Conservation (phyloP, 2,797 vertebrate genomes). For the Morelia viridis region DNA sequence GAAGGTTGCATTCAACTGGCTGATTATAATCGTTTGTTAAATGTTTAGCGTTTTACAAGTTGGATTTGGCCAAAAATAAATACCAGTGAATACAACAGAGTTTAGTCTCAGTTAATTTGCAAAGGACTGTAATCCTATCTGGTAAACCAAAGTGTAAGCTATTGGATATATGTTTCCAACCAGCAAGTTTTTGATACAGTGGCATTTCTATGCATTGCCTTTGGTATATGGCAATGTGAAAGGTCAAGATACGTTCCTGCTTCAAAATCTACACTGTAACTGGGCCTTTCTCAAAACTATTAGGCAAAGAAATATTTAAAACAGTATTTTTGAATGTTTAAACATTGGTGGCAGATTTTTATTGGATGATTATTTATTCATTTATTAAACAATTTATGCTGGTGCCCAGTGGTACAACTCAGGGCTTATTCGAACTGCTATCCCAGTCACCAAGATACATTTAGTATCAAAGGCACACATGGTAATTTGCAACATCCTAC, state of each 20-base stretch:
- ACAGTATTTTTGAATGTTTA: background rate
- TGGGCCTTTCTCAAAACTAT: background rate
- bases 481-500: background rate
- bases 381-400: background rate
- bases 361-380: background rate
- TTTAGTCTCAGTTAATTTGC: background rate
- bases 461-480: background rate
- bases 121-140: background rate
- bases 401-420: background rate
- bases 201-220: background rate
- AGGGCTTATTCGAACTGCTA: background rate
- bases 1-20: background rate
- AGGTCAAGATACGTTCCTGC: background rate
- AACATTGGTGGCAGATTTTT: background rate
- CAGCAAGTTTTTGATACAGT: background rate
- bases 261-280: background rate
- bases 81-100: background rate
- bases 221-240: background rate
- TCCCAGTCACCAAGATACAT: background rate
- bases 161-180: background rate
- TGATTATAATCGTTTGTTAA: background rate
- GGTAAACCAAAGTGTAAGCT: background rate
- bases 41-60: background rate
- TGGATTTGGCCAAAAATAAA: background rate
- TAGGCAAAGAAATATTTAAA: background rate